Evolutionary conservation across 1,140 invertebrate genomes (phyloP).

Genomic region (Drosophila rhopaloa): DNA sequence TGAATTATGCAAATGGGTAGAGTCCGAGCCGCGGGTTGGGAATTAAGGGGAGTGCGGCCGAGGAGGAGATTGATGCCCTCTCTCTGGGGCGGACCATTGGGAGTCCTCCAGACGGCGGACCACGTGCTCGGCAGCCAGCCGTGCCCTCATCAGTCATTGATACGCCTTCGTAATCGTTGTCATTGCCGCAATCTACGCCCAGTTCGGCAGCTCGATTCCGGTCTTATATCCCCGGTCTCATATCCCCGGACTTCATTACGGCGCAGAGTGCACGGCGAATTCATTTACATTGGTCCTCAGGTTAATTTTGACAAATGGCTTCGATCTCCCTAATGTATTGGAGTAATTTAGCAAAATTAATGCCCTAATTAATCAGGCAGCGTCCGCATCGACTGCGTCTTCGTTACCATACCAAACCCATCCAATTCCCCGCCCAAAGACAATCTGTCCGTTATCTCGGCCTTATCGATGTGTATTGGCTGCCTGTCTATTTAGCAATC

Average conservation of each 20-base stretch:
- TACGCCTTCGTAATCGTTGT: conserved; percentile 54
- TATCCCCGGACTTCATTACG: conserved; percentile 43
- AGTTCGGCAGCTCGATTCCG: conserved; percentile 10
- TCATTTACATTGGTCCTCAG: conserved; percentile 76
- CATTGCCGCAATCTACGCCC: conserved; percentile 43
- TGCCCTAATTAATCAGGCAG: conserved; percentile 76
- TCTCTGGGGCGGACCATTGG: conserved; percentile 8
- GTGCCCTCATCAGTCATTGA: conserved; percentile 51
- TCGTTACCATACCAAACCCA: conserved; percentile 1
- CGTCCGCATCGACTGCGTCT: conserved; percentile 14
- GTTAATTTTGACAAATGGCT: conserved; percentile 84
- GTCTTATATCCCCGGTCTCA: not conserved
- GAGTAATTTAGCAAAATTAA: conserved; percentile 84
- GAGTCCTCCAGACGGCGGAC: conserved; percentile 9
- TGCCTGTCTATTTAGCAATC: conserved; percentile 66
- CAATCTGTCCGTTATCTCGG: conserved; percentile 55
- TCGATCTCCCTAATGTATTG: conserved; percentile 83
- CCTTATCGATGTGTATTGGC: conserved; percentile 58
- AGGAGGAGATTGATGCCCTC: conserved; percentile 26
- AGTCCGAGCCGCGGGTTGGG: not conserved
- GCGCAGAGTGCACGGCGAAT: conserved; percentile 36
- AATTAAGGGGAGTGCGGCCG: not conserved
- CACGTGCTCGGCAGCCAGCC: conserved; percentile 42
- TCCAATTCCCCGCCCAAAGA: conserved; percentile 17
- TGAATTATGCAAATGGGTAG: conserved; percentile 27